Evolutionary conservation across 2,888 invertebrate genomes (phyloP).

Genomic region (Apomyelois bistriatella): DNA sequence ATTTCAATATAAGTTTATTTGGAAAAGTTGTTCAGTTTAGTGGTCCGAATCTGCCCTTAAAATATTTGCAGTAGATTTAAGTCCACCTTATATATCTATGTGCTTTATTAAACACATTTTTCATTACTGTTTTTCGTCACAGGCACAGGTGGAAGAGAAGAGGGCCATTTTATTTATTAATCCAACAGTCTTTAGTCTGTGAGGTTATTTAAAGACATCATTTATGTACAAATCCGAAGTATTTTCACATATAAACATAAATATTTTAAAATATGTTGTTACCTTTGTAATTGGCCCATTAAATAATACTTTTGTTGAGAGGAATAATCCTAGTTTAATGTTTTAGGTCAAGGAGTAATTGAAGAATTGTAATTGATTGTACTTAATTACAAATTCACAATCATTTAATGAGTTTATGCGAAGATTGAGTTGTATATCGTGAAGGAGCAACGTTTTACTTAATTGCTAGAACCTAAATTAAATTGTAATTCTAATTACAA

Average conservation of each 20-base stretch:
- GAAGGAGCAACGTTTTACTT: background rate
- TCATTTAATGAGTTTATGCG: background rate
- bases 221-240: background rate
- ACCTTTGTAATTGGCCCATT: background rate
- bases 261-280: conserved; percentile 11
- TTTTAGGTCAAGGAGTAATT: conserved; percentile 15
- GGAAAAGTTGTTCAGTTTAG: no score
- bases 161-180: background rate
- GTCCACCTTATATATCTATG: no score
- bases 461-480: background rate
- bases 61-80: no score
- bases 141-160: no score
- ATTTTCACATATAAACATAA: background rate
- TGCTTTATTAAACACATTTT: no score
- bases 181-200: background rate
- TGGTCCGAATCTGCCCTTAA: no score
- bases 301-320: background rate
- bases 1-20: no score
- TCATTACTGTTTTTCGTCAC: no score
- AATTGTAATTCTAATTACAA: no score
- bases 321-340: background rate
- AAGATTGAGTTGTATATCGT: background rate
- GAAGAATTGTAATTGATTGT: background rate
- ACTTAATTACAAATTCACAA: background rate
- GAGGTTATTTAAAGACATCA: background rate